These are phyloP conservation scores for Trinectes maculatus DNA, from an alignment of 2,113 vertebrate genomes.

Conservation along the genomic window DNA sequence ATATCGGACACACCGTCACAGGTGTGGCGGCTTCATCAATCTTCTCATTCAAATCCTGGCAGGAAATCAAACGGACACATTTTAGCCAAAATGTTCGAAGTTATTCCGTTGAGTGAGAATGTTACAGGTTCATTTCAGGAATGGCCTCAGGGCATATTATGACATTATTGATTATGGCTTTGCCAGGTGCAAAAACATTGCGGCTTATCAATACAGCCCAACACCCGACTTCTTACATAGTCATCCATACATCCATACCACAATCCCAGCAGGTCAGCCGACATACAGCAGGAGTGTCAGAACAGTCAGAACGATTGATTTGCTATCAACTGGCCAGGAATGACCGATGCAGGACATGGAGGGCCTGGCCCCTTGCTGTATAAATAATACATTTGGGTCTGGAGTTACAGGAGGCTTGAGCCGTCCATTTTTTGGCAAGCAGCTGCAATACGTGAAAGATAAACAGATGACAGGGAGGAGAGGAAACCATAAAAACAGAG, in stretches of 20 bases:
- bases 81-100: not conserved
- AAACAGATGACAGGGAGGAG: not conserved
- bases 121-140: not conserved
- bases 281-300: conserved; percentile 23
- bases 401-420: conserved; percentile 33
- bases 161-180: not conserved
- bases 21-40: not conserved
- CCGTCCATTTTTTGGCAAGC: conserved; percentile 17
- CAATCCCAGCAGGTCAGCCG: conserved; percentile 11
- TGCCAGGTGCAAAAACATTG: not conserved
- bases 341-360: conserved; percentile 43
- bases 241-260: conserved; percentile 14
- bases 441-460: conserved; percentile 16
- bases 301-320: conserved; percentile 67
- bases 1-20: not conserved
- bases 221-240: not conserved
- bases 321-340: conserved; percentile 49
- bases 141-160: not conserved
- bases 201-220: not conserved
- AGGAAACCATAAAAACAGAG: conserved; percentile 29
- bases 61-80: not conserved
- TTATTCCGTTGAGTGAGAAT: not conserved
- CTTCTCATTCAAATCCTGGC: not conserved
- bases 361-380: conserved; percentile 35
- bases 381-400: conserved; percentile 66